Evolutionary conservation across 2,888 invertebrate species (phyloP).

Genomic region (Pomacea canaliculata): DNA sequence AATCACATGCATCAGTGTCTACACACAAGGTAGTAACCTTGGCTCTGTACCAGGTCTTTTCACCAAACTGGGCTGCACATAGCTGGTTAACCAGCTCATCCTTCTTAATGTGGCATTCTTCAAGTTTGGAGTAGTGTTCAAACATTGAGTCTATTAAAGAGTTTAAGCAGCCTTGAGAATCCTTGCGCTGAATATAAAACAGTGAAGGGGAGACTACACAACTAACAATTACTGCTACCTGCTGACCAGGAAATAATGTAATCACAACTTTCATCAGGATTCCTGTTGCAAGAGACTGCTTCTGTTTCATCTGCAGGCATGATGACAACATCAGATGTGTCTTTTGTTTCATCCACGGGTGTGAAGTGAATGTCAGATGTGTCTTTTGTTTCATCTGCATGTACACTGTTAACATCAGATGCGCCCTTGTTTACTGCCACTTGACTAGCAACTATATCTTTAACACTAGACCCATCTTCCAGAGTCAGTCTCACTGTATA

Average conservation of each 20-base stretch:
- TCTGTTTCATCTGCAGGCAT: neutral
- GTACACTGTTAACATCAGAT: neutral
- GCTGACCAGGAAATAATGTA: constrained; percentile 31
- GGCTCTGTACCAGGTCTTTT: constrained; percentile 64
- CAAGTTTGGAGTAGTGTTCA: constrained; percentile 42
- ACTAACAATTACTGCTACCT: constrained; percentile 41
- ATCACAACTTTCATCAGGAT: neutral
- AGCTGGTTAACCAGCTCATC: constrained; percentile 36
- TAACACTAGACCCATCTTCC: constrained; percentile 30
- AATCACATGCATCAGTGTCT: constrained; percentile 29
- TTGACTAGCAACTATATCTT: neutral
- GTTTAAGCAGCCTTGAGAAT: constrained; percentile 38
- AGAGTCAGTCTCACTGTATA: constrained; percentile 37
- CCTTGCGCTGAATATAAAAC: constrained; percentile 56
- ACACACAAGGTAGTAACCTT: constrained; percentile 35
- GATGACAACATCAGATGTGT: neutral
- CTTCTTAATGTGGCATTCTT: no score
- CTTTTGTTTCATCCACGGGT: neutral
- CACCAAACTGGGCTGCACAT: constrained; percentile 56
- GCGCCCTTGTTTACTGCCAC: neutral
- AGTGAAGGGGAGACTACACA: constrained; percentile 47
- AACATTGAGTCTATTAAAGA: constrained; percentile 50
- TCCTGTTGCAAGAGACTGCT: no score
- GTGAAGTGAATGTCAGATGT: neutral
- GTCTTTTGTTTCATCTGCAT: neutral